These are phyloP conservation scores for Rhinichthys klamathensis DNA, from an alignment of 2,113 vertebrate species.

Conservation along the genomic window DNA sequence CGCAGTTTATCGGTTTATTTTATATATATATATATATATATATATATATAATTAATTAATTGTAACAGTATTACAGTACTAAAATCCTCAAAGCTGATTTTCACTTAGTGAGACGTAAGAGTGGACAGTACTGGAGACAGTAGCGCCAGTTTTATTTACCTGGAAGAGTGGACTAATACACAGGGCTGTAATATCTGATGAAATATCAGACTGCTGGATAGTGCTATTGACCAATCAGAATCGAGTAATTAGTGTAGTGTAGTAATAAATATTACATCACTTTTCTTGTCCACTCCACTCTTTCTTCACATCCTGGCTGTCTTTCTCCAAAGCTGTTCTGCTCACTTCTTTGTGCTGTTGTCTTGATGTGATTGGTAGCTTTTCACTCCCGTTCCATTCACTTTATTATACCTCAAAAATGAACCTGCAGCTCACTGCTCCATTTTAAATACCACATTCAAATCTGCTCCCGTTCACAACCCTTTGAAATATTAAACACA, in stretches of 20 bases:
- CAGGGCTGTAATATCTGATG: too few relatives aligned
- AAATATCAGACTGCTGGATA: neutral
- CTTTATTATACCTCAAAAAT: conserved; percentile 1
- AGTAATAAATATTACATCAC: conserved; percentile 12
- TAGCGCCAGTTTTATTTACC: neutral
- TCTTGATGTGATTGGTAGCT: neutral
- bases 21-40: too few relatives aligned
- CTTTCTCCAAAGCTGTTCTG: conserved; percentile 16
- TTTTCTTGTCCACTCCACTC: neutral
- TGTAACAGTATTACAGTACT: too few relatives aligned
- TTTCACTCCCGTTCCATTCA: neutral
- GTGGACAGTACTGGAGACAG: neutral
- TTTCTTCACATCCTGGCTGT: neutral
- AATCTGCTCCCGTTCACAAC: neutral
- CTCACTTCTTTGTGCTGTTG: conserved; percentile 2
- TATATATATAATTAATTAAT: too few relatives aligned
- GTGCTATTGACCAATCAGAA: neutral
- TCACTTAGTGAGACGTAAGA: too few relatives aligned
- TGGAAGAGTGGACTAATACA: neutral
- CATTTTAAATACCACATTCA: conserved; percentile 10
- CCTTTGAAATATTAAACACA: conserved; percentile 33
- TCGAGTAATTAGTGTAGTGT: neutral
- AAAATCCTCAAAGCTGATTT: neutral
- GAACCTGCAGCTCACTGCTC: neutral
- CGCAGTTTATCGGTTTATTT: too few relatives aligned